Conservation (phyloP, 2,797 vertebrate genomes). For the Notolepis coatsorum region DNA sequence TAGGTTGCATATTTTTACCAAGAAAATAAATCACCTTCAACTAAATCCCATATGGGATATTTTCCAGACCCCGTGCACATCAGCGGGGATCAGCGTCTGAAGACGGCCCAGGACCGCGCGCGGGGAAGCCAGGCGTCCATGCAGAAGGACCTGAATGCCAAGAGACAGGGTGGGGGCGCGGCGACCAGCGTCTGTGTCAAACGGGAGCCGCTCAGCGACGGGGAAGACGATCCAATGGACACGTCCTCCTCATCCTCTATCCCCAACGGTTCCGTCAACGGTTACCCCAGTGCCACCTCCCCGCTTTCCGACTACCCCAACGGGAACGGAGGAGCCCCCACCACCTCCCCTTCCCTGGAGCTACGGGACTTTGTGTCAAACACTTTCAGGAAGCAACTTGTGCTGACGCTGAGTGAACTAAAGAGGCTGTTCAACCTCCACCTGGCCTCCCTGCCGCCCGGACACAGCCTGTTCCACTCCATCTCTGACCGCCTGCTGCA, state of each 20-base stretch:
- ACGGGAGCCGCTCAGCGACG: conserved; percentile 85
- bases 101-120: conserved; percentile 84
- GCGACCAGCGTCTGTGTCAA: conserved; percentile 77
- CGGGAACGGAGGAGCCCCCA: conserved; percentile 72
- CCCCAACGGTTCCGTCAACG: conserved; percentile 85
- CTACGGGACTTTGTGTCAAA: conserved; percentile 90
- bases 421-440: conserved; percentile 97
- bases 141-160: conserved; percentile 84
- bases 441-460: conserved; percentile 91
- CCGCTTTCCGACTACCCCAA: conserved; percentile 78
- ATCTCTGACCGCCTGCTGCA: conserved; percentile 96
- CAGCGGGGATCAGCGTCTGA: conserved; percentile 90
- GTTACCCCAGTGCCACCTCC: conserved; percentile 77
- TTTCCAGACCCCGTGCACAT: conserved; percentile 76
- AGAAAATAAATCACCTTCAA: too few relatives aligned
- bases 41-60: not conserved
- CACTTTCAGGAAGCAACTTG: conserved; percentile 93
- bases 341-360: conserved; percentile 74
- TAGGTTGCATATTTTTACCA: too few relatives aligned
- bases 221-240: conserved; percentile 89
- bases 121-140: conserved; percentile 83
- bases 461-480: conserved; percentile 87
- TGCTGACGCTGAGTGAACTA: conserved; percentile 95
- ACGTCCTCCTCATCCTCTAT: conserved; percentile 65
- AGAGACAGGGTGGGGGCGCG: conserved; percentile 51